Percentiles rank a stretch among this genome's conserved stretches.
Conservation (phyloP, 1,140 invertebrate species). For the Teleogryllus occipitalis region DNA sequence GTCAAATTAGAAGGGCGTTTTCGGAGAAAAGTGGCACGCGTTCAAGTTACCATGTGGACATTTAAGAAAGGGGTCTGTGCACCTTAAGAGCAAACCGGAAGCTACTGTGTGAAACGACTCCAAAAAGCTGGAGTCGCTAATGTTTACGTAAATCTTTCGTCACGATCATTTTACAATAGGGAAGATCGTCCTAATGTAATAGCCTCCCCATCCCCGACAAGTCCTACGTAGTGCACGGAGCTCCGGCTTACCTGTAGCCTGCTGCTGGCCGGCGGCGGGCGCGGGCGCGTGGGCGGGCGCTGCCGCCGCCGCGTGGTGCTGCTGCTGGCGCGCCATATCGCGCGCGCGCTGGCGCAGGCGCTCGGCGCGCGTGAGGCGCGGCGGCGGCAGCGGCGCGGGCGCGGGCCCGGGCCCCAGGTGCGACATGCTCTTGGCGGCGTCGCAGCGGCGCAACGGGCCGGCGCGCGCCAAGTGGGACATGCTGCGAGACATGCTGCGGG, state of each 20-base stretch:
- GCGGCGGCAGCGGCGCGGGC: conserved; percentile 34
- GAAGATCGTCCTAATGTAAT: too few relatives aligned
- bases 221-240: neutral
- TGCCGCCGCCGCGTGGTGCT: conserved; percentile 28
- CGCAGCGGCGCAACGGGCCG: conserved; percentile 35
- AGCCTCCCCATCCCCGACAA: neutral
- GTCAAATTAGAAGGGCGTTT: too few relatives aligned
- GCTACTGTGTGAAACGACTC: too few relatives aligned
- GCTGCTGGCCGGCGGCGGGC: conserved; percentile 20
- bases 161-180: too few relatives aligned
- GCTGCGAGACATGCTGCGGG: conserved; percentile 34
- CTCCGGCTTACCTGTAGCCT: conserved; percentile 37
- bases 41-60: too few relatives aligned
- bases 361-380: conserved; percentile 45
- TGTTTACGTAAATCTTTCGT: too few relatives aligned
- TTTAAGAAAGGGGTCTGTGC: too few relatives aligned
- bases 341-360: conserved; percentile 43
- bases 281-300: neutral
- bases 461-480: conserved; percentile 33
- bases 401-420: conserved; percentile 36
- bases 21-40: too few relatives aligned
- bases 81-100: too few relatives aligned
- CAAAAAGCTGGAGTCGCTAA: too few relatives aligned
- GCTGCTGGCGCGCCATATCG: conserved; percentile 29
- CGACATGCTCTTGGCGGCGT: conserved; percentile 47